Evolutionary conservation across 2,797 vertebrate species (phyloP).

Genomic region (Nothura maculosa): DNA sequence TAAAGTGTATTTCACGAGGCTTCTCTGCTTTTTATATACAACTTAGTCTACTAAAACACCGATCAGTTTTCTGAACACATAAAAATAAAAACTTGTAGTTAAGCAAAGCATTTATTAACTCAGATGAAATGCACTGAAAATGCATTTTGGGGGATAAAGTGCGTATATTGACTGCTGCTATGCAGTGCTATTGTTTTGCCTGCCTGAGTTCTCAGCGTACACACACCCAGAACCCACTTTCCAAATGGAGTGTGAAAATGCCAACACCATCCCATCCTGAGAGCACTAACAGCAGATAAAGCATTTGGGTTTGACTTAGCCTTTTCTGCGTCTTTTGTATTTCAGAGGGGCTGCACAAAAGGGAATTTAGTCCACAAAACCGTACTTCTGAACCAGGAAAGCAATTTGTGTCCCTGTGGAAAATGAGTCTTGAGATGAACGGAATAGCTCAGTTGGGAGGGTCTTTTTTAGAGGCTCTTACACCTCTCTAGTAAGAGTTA

Average conservation of each 20-base stretch:
- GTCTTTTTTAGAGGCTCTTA: background rate
- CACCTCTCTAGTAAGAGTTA: background rate
- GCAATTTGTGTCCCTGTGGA: background rate
- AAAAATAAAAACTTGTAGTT: background rate
- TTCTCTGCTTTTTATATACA: background rate
- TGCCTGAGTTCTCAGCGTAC: background rate
- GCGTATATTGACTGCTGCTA: background rate
- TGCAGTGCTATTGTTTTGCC: background rate
- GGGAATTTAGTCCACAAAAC: background rate
- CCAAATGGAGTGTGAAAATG: background rate
- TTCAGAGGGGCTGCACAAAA: background rate
- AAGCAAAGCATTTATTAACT: conserved; percentile 17
- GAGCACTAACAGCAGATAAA: background rate
- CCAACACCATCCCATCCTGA: background rate
- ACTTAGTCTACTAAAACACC: background rate
- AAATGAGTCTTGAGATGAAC: background rate
- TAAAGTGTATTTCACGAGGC: background rate
- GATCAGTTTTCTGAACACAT: background rate
- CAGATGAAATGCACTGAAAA: background rate
- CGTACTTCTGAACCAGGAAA: background rate
- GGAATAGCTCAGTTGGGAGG: background rate
- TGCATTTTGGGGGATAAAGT: background rate
- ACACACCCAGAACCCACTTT: background rate
- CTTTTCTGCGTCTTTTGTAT: background rate
- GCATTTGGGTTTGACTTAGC: background rate